These are phyloP conservation scores for Chydorus sphaericus DNA, from an alignment of 2,888 invertebrate species.

Conservation along the genomic window DNA sequence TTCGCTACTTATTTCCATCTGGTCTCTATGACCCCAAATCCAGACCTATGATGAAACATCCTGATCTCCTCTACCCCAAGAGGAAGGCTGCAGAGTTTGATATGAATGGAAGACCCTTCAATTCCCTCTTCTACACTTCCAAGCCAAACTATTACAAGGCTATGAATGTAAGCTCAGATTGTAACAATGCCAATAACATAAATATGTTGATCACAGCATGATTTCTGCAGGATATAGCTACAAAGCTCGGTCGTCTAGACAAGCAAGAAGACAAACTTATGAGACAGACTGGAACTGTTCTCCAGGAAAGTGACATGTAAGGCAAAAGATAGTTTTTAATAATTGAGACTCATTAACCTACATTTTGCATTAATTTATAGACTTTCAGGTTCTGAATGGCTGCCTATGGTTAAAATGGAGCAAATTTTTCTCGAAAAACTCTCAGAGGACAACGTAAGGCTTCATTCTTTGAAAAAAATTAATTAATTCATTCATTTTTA, in stretches of 20 bases:
- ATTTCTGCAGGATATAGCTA: constrained; percentile 45
- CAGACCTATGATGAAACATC: constrained; percentile 77
- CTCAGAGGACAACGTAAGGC: constrained; percentile 21
- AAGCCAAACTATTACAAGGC: constrained; percentile 70
- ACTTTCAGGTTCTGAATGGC: constrained; percentile 40
- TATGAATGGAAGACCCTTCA: constrained; percentile 74
- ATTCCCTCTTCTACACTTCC: constrained; percentile 81
- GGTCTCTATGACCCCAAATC: constrained; percentile 73
- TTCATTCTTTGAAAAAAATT: neutral
- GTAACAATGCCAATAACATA: neutral
- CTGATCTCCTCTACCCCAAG: constrained; percentile 68
- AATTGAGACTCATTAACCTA: too few relatives aligned
- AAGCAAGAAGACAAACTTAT: constrained; percentile 54
- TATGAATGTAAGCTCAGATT: constrained; percentile 48
- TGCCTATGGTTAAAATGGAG: constrained; percentile 50
- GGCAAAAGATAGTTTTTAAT: too few relatives aligned
- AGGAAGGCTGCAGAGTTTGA: constrained; percentile 82
- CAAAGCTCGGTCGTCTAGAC: constrained; percentile 48
- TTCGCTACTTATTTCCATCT: constrained; percentile 90
- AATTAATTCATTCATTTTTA: constrained; percentile 1
- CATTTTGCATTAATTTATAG: constrained; percentile 43
- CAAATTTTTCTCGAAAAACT: constrained; percentile 47
- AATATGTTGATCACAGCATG: constrained; percentile 5
- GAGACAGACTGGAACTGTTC: constrained; percentile 18
- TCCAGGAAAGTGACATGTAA: too few relatives aligned